phyloP scores from a whole-genome alignment of 2,797 vertebrate genomes.

The Trematomus bernacchii region DNA sequence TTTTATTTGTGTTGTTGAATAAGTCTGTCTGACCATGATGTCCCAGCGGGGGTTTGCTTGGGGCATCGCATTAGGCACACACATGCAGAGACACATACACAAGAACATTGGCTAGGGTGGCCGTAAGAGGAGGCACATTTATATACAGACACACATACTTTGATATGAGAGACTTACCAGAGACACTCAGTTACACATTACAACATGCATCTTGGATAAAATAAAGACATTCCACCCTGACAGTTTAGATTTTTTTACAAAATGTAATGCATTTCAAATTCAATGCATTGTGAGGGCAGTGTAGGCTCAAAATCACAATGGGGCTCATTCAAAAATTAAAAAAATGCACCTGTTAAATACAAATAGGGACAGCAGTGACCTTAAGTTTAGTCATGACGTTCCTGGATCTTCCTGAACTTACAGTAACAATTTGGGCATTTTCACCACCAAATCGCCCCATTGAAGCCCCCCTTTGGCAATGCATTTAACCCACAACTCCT shows the following conservation, averaged over 20 bases:
- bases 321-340: not conserved
- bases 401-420: not conserved
- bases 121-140: slow-evolving; percentile 35
- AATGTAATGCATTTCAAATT: slow-evolving; percentile 28
- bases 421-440: slow-evolving; percentile 2
- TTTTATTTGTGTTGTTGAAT: slow-evolving; percentile 99
- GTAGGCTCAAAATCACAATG: not conserved
- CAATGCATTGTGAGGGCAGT: not conserved
- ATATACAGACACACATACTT: slow-evolving; percentile 26
- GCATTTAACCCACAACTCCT: not conserved
- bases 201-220: slow-evolving; percentile 9
- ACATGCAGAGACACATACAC: slow-evolving; percentile 59
- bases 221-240: slow-evolving; percentile 20
- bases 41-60: slow-evolving; percentile 83
- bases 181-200: not conserved
- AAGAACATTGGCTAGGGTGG: slow-evolving; percentile 48
- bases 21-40: slow-evolving; percentile 91
- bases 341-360: not conserved
- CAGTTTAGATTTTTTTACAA: slow-evolving; percentile 30
- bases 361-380: slow-evolving; percentile 3
- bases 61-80: slow-evolving; percentile 70
- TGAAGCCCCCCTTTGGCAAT: not conserved
- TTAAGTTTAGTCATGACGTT: slow-evolving; percentile 21
- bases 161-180: slow-evolving; percentile 6
- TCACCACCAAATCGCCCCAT: not conserved